phyloP scores from a whole-genome alignment of 2,113 vertebrate genomes.

The Stictonetta naevosa region DNA sequence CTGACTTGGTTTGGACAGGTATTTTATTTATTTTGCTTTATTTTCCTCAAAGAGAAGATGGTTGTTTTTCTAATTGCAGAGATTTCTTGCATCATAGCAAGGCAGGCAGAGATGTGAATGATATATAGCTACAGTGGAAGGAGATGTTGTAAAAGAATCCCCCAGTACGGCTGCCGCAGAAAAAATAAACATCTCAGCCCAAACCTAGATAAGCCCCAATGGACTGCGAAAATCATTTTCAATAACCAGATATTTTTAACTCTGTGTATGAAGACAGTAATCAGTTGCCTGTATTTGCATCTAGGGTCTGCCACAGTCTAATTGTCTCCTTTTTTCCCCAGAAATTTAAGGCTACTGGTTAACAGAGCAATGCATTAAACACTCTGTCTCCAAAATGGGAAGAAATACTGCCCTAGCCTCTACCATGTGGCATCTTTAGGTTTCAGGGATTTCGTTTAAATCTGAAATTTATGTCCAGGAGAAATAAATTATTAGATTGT shows the following conservation, averaged over 20 bases:
- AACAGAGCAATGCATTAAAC: slow-evolving; percentile 46
- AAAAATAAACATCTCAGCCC: slow-evolving; percentile 46
- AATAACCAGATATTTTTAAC: slow-evolving; percentile 61
- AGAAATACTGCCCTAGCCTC: slow-evolving; percentile 55
- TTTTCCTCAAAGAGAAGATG: neutral
- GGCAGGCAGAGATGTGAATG: neutral
- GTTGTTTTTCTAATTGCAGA: slow-evolving; percentile 26
- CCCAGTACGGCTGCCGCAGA: neutral
- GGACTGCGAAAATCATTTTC: slow-evolving; percentile 54
- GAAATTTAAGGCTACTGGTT: slow-evolving; percentile 21
- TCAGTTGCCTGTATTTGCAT: slow-evolving; percentile 14
- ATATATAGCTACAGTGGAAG: neutral
- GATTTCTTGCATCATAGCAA: slow-evolving; percentile 6
- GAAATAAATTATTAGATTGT: slow-evolving; percentile 65
- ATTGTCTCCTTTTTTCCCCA: neutral
- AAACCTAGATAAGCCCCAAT: slow-evolving; percentile 35
- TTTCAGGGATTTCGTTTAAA: slow-evolving; percentile 66
- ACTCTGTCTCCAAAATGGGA: slow-evolving; percentile 28
- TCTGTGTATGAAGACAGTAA: neutral
- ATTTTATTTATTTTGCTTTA: neutral
- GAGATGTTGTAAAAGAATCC: slow-evolving; percentile 29
- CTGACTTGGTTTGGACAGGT: neutral
- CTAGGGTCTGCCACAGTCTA: neutral
- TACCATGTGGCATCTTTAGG: slow-evolving; percentile 54
- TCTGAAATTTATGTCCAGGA: slow-evolving; percentile 61